Evolutionary conservation across 2,113 vertebrate genomes (phyloP).

Genomic region (Ceuthmochares aereus): DNA sequence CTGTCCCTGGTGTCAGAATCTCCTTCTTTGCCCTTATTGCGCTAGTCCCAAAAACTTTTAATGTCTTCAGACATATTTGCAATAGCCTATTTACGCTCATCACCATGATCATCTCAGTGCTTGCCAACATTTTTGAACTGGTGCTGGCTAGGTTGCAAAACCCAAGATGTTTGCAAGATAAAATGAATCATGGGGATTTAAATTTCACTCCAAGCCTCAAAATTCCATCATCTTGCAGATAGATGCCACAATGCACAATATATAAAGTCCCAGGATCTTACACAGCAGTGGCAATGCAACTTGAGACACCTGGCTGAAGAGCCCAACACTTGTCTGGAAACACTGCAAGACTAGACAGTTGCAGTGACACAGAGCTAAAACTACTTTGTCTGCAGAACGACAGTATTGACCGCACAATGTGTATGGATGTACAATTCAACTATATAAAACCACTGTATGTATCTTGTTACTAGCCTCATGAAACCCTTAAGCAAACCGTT

Average conservation of each 20-base stretch:
- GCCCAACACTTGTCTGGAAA: not conserved
- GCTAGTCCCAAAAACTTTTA: not conserved
- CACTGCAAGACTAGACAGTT: not conserved
- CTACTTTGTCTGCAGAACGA: not conserved
- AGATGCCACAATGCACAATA: not conserved
- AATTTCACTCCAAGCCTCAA: constrained; percentile 37
- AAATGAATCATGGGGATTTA: constrained; percentile 30
- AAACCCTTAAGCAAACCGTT: not conserved
- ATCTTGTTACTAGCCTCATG: not conserved
- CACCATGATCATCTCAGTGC: not conserved
- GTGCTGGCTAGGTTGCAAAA: constrained; percentile 13
- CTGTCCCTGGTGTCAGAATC: not conserved
- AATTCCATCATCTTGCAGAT: constrained; percentile 16
- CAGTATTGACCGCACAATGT: not conserved
- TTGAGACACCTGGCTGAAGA: not conserved
- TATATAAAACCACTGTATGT: not conserved
- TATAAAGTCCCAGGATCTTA: not conserved
- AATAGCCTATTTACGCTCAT: constrained; percentile 46
- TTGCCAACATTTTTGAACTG: constrained; percentile 51
- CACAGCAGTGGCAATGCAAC: not conserved
- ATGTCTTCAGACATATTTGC: constrained; percentile 16
- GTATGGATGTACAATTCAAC: not conserved
- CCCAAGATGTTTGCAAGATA: constrained; percentile 4
- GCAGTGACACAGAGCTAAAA: not conserved
- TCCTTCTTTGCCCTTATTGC: not conserved